Evolutionary conservation across 2,113 vertebrate species (phyloP), one percentile per base, ranked within the genome.

Genomic region (Anarhynchus alexandrinus): DNA sequence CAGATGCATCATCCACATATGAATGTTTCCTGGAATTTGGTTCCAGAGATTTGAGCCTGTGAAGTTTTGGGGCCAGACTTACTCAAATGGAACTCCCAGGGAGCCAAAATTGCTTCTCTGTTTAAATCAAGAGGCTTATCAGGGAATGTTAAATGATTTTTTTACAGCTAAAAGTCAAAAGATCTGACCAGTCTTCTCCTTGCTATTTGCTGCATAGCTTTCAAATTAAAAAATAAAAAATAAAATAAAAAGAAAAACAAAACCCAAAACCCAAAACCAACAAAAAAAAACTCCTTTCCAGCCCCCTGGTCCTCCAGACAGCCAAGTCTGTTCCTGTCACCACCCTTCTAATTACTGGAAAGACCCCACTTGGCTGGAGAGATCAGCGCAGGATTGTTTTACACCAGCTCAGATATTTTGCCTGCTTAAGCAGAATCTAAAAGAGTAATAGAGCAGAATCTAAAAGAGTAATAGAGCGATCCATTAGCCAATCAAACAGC

Each of bases 41-140:
- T 97, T 97, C 79, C 86, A 95, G 94, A 92, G 90, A 95, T 97
- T 97, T 89, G 82, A 97, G 92, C 71, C 74, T 96, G 84, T 87
- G 86, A 96, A 96, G 95, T 87, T 96, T 85, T 94, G 84, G 71
- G 83, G 79, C 91, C 96, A 97, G 91, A 65, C 57, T 88, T 66
- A 84, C 69, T 64, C 69, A 81, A 82, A 77, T 76, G 65, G 92
- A 97, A 96, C 94, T 97, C 95, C 96, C 96, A 97, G 84, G 65
- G 90, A 95, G 95, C 38, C 93, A 86, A 82, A 96, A 92, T 90
- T 96, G 52, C 79, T 87, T 93, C 57, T 95, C 71, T 91, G 81
- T 94, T 96, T 95, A 97, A 94, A 93, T 95, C 89, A 93, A 90
- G 66, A 73, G 62, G 74, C 85, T 97, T 96, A 97, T 95, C 92